Conservation (phyloP, 2,888 invertebrate species). For the Synanthedon tipuliformis region DNA sequence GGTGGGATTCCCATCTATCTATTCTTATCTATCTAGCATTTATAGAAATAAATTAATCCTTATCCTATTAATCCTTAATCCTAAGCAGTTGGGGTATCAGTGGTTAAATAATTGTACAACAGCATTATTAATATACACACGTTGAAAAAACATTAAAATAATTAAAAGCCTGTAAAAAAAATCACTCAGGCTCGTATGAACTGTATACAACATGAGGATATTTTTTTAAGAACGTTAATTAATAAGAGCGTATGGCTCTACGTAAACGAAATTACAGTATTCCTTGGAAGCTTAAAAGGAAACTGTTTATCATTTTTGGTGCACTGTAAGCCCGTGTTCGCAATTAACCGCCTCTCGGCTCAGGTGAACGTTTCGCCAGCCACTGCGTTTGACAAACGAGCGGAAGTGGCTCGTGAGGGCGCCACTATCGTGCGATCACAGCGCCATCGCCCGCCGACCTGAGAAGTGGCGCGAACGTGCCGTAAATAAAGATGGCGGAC, state of each 20-base stretch:
- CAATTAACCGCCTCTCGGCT: conserved; percentile 45
- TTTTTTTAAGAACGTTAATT: too few species aligned
- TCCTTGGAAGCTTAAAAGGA: conserved; percentile 25
- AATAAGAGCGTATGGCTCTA: neutral
- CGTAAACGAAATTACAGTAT: conserved; percentile 1
- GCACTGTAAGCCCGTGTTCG: conserved; percentile 47
- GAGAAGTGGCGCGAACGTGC: conserved; percentile 50
- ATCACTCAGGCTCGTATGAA: too few species aligned
- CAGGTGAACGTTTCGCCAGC: conserved; percentile 37
- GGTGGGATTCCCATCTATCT: too few species aligned
- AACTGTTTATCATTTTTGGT: conserved; percentile 47
- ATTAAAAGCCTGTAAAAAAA: too few species aligned
- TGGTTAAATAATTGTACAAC: too few species aligned
- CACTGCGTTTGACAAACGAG: conserved; percentile 53
- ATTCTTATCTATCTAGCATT: too few species aligned
- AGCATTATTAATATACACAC: too few species aligned
- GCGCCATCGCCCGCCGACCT: conserved; percentile 17
- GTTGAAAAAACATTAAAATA: too few species aligned
- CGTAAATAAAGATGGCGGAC: conserved; percentile 53
- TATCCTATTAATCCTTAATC: too few species aligned
- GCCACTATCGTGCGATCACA: conserved; percentile 42
- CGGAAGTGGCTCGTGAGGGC: conserved; percentile 32
- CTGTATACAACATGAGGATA: too few species aligned
- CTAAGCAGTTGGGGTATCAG: too few species aligned
- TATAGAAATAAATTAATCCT: too few species aligned